Conservation (phyloP, 2,888 invertebrate species). For the Tortricodes alternella region DNA sequence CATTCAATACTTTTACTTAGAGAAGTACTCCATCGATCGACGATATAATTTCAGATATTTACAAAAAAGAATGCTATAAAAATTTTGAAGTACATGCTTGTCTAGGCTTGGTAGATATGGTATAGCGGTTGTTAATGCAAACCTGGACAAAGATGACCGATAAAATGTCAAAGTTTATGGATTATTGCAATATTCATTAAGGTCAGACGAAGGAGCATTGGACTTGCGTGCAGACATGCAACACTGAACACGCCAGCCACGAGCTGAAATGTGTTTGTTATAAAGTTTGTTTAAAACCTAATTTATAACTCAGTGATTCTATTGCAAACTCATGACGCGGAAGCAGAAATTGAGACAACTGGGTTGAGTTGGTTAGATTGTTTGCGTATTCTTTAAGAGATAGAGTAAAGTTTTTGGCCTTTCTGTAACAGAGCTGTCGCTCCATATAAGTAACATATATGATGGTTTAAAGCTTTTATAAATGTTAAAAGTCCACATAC, state of each 20-base stretch:
- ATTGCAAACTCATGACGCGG: too few relatives aligned
- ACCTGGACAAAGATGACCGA: constrained; percentile 5
- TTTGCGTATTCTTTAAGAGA: neutral
- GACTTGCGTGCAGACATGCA: constrained; percentile 57
- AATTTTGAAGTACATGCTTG: neutral
- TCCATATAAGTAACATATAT: neutral
- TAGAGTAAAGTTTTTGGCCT: constrained; percentile 1
- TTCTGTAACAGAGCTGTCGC: neutral
- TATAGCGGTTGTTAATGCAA: neutral
- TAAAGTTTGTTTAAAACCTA: too few relatives aligned
- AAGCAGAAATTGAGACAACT: neutral
- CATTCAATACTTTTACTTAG: neutral
- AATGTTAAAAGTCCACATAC: neutral
- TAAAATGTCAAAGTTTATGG: neutral
- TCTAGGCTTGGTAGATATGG: too few relatives aligned
- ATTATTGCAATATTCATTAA: constrained; percentile 38
- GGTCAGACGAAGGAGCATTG: constrained; percentile 44
- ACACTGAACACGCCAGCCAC: constrained; percentile 40
- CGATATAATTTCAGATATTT: neutral
- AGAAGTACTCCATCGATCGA: neutral
- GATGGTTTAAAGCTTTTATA: neutral
- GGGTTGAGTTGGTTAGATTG: neutral
- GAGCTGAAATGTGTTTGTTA: constrained; percentile 16
- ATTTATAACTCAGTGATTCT: too few relatives aligned
- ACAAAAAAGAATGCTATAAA: neutral